Evolutionary conservation across 2,113 vertebrate genomes (phyloP).

Genomic region (Colaptes auratus): DNA sequence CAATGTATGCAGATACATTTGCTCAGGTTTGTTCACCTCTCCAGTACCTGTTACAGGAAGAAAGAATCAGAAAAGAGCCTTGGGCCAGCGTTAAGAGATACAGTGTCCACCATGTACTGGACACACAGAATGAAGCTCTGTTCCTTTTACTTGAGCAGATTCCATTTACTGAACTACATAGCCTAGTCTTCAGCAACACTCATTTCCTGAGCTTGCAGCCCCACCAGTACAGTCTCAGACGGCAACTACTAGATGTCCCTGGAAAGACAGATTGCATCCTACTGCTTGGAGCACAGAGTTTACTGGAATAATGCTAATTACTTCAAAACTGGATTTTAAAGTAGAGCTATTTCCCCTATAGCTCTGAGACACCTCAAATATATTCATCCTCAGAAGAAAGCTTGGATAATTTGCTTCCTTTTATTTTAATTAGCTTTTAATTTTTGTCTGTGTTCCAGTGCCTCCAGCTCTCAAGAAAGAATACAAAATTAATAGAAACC

Average conservation of each 20-base stretch:
- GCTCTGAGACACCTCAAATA: fast-evolving
- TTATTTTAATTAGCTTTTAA: not conserved
- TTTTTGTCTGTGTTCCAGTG: not conserved
- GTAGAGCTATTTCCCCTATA: not conserved
- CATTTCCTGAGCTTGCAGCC: not conserved
- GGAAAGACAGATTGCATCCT: not conserved
- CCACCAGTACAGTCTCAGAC: not conserved
- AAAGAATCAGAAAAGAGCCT: not conserved
- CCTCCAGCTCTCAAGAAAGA: not conserved
- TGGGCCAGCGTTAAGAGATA: not conserved
- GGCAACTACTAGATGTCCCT: not conserved
- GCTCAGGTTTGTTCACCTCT: not conserved
- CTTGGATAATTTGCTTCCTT: not conserved
- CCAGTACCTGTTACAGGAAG: not conserved
- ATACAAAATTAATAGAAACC: not conserved
- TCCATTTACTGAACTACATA: not conserved
- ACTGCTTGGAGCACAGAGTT: not conserved
- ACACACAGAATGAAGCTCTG: not conserved
- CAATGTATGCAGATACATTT: not conserved
- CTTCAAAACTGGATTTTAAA: not conserved
- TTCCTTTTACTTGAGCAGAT: not conserved
- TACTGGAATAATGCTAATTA: not conserved
- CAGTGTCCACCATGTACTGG: not conserved
- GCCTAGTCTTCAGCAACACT: not conserved
- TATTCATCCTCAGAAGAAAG: not conserved